Conservation (phyloP, 2,113 vertebrate species). For the Menura novaehollandiae region DNA sequence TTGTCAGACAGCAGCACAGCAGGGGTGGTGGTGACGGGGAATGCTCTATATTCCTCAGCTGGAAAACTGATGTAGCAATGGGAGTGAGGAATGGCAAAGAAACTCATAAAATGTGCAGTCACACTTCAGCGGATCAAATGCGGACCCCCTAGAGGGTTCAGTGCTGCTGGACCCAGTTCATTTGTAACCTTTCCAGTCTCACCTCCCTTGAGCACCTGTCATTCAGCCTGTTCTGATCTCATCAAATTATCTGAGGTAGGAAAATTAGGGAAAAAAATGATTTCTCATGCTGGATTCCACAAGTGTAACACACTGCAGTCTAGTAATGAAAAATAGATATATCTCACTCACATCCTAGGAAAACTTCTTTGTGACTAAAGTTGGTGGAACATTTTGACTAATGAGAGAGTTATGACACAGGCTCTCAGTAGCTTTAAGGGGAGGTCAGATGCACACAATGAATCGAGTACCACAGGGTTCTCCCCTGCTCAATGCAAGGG, state of each 20-base stretch:
- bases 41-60: neutral
- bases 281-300: neutral
- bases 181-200: neutral
- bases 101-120: neutral
- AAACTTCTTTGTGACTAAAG: neutral
- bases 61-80: neutral
- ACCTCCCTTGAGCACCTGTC: neutral
- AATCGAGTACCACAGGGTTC: neutral
- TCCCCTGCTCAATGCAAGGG: neutral
- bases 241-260: neutral
- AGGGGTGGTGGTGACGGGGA: neutral
- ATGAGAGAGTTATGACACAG: neutral
- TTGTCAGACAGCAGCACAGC: neutral
- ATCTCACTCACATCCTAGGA: neutral
- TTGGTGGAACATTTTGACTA: neutral
- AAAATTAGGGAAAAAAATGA: neutral
- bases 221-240: neutral
- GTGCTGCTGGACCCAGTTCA: neutral
- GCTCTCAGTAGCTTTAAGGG: neutral
- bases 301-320: neutral
- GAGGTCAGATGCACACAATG: neutral
- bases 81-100: neutral
- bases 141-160: neutral
- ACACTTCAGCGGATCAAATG: neutral
- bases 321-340: neutral